Conservation (phyloP, 2,113 vertebrate species). For the Deroptyus accipitrinus region DNA sequence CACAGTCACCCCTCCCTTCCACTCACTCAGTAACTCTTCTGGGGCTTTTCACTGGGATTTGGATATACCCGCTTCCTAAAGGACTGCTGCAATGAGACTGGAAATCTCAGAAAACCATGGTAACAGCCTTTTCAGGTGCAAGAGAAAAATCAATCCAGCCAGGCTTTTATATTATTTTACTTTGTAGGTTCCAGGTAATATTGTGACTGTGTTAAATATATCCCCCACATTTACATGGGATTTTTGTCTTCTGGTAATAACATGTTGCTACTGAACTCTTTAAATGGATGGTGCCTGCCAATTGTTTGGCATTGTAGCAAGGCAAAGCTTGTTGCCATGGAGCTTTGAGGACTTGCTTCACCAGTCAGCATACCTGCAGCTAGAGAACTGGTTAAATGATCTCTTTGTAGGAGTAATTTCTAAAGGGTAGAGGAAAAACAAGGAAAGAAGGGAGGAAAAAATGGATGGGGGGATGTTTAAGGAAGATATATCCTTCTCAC, state of each 20-base stretch:
- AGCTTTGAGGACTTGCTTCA: not conserved
- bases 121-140: not conserved
- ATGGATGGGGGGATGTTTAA: not conserved
- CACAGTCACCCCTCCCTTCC: not conserved
- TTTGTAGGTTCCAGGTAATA: not conserved
- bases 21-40: not conserved
- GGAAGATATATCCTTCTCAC: not conserved
- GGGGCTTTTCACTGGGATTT: not conserved
- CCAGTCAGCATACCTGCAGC: not conserved
- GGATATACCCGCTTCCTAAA: not conserved
- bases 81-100: not conserved
- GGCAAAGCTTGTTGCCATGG: constrained; percentile 41
- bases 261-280: constrained; percentile 8
- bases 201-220: constrained; percentile 10
- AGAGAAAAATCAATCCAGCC: not conserved
- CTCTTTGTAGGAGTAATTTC: not conserved
- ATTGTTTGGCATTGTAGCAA: not conserved
- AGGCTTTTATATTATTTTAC: not conserved
- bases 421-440: not conserved
- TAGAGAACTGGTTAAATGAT: not conserved
- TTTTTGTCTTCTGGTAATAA: constrained; percentile 33
- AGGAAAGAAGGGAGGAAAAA: not conserved
- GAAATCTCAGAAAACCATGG: no score
- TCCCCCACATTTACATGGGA: not conserved
- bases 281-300: not conserved